Evolutionary conservation across 2,888 invertebrate genomes (phyloP).

Genomic region (Aplocera efformata): DNA sequence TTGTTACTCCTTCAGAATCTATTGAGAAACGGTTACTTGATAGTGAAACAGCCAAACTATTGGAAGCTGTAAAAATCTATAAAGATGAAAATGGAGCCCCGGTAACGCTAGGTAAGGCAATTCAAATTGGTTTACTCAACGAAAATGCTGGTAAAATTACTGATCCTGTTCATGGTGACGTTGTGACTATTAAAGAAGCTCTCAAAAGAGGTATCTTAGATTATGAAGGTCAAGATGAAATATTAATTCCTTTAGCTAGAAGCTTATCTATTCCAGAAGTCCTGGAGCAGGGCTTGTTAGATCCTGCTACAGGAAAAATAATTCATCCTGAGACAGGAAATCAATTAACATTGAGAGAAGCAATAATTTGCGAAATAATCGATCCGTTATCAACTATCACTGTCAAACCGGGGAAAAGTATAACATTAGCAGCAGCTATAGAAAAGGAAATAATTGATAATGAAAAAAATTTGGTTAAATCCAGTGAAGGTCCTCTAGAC

Average conservation of each 20-base stretch:
- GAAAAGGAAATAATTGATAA: constrained; percentile 85
- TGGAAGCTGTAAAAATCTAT: constrained; percentile 82
- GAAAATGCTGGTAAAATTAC: constrained; percentile 88
- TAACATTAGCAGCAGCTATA: constrained; percentile 89
- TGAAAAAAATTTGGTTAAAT: constrained; percentile 84
- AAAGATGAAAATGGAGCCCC: constrained; percentile 80
- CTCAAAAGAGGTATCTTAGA: constrained; percentile 90
- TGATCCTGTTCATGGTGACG: constrained; percentile 91
- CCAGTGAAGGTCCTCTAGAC: constrained; percentile 81
- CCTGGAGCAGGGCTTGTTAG: constrained; percentile 91
- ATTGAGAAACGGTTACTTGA: constrained; percentile 89
- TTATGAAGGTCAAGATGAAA: constrained; percentile 86
- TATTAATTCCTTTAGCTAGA: constrained; percentile 89
- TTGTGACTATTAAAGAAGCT: constrained; percentile 91
- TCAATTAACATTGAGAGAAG: constrained; percentile 88
- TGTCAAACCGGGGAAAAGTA: constrained; percentile 80
- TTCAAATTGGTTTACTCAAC: constrained; percentile 85
- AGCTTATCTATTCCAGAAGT: constrained; percentile 92
- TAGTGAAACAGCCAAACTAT: constrained; percentile 84
- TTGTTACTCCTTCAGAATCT: constrained; percentile 88
- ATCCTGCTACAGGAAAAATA: constrained; percentile 85
- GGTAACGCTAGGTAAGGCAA: constrained; percentile 87
- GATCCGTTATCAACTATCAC: constrained; percentile 89
- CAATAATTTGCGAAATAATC: constrained; percentile 92
- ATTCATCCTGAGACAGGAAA: constrained; percentile 94